Conservation (phyloP, 2,113 vertebrate species). For the Xyliphius kryptos region DNA sequence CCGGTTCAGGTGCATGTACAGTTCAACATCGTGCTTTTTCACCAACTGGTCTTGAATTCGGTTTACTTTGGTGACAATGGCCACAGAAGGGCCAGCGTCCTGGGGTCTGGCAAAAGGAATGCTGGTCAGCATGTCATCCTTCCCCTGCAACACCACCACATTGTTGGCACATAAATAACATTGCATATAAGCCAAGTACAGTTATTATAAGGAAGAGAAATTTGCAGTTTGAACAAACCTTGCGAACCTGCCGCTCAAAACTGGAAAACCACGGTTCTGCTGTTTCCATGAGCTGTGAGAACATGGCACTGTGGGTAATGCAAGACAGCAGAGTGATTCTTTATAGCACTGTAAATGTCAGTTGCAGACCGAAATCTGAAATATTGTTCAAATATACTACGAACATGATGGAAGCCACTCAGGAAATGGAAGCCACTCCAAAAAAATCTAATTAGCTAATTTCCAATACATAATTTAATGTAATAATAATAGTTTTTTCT, state of each 20-base stretch:
- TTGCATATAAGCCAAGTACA: not conserved
- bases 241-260: conserved; percentile 68
- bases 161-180: not conserved
- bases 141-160: conserved; percentile 68
- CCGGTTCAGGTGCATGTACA: conserved; percentile 94
- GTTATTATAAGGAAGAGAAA: not conserved
- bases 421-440: too few species aligned
- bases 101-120: conserved; percentile 94
- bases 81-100: conserved; percentile 89
- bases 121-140: conserved; percentile 84
- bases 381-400: too few species aligned
- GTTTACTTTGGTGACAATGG: conserved; percentile 96
- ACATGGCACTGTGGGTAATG: too few species aligned
- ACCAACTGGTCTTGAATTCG: conserved; percentile 94
- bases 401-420: too few species aligned
- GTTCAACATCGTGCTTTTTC: conserved; percentile 91
- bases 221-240: conserved; percentile 53
- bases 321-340: too few species aligned
- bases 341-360: too few species aligned
- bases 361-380: too few species aligned
- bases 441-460: too few species aligned
- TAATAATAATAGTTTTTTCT: too few species aligned
- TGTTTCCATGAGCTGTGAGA: conserved; percentile 72
- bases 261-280: conserved; percentile 73
- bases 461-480: too few species aligned